Conservation (phyloP, 2,113 vertebrate species). For the Dasyprocta punctata region DNA sequence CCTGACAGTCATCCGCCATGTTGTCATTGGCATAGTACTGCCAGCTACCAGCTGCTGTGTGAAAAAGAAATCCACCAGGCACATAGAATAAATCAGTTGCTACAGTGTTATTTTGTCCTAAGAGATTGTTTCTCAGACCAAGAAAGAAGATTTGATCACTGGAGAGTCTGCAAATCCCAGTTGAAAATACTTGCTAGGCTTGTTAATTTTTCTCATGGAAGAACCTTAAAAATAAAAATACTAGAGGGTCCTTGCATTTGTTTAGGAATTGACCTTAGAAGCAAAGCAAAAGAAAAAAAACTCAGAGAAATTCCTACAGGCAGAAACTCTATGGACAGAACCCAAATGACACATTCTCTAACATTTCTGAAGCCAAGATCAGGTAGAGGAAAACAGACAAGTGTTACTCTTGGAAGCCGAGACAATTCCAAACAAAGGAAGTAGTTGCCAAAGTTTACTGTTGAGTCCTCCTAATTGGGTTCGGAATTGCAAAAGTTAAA, state of each 20-base stretch:
- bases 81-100: background rate
- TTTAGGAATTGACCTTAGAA: background rate
- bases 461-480: background rate
- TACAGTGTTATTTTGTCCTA: background rate
- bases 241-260: background rate
- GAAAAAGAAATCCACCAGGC: background rate
- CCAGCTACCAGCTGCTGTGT: background rate
- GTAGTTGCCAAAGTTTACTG: background rate
- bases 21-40: fast-evolving
- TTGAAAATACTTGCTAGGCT: background rate
- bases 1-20: background rate
- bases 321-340: background rate
- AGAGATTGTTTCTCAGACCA: background rate
- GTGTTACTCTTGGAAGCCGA: background rate
- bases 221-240: constrained; percentile 48
- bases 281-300: constrained; percentile 26
- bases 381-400: background rate
- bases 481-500: background rate
- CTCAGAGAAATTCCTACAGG: background rate
- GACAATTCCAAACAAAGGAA: background rate
- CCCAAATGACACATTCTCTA: background rate
- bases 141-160: background rate
- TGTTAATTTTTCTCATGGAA: constrained; percentile 20
- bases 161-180: constrained; percentile 24
- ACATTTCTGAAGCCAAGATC: background rate